Evolutionary conservation across 1,140 invertebrate species (phyloP).

Genomic region (Fopius arisanus): DNA sequence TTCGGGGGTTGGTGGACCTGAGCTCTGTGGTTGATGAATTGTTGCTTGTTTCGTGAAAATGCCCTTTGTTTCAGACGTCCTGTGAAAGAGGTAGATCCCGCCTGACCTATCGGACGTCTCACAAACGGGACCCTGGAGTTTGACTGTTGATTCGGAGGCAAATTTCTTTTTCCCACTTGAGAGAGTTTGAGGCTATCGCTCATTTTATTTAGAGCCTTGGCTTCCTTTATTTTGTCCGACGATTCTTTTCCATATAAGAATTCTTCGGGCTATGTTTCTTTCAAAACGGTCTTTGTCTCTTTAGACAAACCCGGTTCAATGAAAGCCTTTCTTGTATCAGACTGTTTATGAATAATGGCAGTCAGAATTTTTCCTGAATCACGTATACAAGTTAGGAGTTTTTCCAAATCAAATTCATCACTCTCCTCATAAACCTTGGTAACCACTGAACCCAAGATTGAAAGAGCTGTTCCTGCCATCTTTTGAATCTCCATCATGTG

Average conservation of each 20-base stretch:
- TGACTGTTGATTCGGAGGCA: neutral
- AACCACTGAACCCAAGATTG: neutral
- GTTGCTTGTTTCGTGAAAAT: neutral
- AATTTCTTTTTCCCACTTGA: neutral
- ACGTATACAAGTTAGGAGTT: neutral
- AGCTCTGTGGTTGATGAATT: neutral
- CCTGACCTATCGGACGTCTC: neutral
- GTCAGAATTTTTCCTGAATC: neutral
- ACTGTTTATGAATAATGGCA: neutral
- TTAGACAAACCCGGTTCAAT: neutral
- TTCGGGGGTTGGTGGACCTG: neutral
- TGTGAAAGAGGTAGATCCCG: neutral
- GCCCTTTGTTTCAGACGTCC: neutral
- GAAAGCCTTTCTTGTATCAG: neutral
- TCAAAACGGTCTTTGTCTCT: neutral
- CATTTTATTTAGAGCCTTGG: neutral
- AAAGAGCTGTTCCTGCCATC: neutral
- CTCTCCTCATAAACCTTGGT: neutral
- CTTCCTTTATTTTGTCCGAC: neutral
- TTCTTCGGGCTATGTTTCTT: neutral
- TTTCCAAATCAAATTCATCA: neutral
- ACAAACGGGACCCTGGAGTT: neutral
- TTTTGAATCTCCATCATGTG: neutral
- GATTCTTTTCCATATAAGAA: neutral
- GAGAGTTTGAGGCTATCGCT: neutral